Evolutionary conservation across 2,797 vertebrate genomes (phyloP), one percentile per base, ranked within the genome.

Genomic region (Melopsittacus undulatus): DNA sequence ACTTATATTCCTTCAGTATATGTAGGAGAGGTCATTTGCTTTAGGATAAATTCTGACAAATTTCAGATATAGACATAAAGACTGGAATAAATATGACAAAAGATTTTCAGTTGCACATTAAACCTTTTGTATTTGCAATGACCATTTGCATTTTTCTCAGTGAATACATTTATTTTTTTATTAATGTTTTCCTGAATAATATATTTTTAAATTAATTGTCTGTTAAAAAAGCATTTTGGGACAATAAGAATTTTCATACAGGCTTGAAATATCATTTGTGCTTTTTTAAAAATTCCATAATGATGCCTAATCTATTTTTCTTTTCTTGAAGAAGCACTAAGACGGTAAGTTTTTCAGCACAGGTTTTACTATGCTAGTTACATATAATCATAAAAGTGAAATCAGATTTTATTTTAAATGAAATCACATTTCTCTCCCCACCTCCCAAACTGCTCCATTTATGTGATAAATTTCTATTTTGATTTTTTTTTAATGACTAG

Each of bases 31-130:
- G 97, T 97, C 95, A 96, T 88, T 98, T 97, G 96, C 96, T 98
- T 97, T 96, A 97, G 96, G 96, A 98, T 97, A 97, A 91, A 97
- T 97, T 97, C 97, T 97, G 96, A 95, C 86, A 78, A 97, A 97
- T 97, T 97, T 96, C 87, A 91, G 90, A 80, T 79, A 61, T 52
- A 96, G 93, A 92, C 91, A 95, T 92, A 95, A 93, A 97, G 91
- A 43, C 70, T 94, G 83, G 95, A 95, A 94, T 96, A 96, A 97
- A 97, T 92, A 89, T n/a, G 76, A 97, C 92, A 92, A 91, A 91
- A 97, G 90, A 95, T 94, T 93, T 95, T 91, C 72, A 94, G 91
- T 77, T 96, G 76, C 69, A 63, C 80, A 74, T 96, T 90, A 96
- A 95, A 94, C 74, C 61, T 89, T 95, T 97, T 96, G n/a, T 89